Evolutionary conservation across 2,797 vertebrate genomes (phyloP).

Genomic region (Sebastolobus altivelis): DNA sequence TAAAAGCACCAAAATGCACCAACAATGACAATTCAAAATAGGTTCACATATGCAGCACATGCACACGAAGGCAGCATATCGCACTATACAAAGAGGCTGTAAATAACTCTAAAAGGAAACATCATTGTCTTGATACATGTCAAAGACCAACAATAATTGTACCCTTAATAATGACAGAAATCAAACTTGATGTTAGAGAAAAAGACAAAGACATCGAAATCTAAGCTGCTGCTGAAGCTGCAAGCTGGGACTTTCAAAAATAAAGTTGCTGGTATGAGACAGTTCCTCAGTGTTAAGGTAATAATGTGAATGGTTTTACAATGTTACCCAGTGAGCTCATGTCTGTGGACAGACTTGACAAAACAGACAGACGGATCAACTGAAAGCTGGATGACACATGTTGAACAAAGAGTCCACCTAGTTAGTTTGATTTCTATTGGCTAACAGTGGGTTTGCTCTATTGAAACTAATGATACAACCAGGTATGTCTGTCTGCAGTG

Average conservation of each 20-base stretch:
- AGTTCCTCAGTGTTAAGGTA: background rate
- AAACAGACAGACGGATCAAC: background rate
- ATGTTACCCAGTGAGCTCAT: background rate
- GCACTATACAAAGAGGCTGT: background rate
- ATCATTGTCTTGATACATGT: background rate
- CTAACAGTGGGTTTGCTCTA: background rate
- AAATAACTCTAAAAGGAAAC: background rate
- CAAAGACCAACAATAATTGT: background rate
- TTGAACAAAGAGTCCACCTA: no score
- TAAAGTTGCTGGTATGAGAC: background rate
- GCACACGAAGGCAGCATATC: slow-evolving; percentile 2
- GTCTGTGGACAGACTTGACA: background rate
- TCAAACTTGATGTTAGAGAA: background rate
- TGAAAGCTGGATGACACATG: background rate
- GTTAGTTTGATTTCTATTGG: background rate
- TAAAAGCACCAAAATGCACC: background rate
- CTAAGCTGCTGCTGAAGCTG: slow-evolving; percentile 5
- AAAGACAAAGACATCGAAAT: background rate
- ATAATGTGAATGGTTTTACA: background rate
- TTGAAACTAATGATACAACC: background rate
- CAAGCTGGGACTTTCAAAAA: background rate
- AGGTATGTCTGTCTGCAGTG: background rate
- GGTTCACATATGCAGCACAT: background rate
- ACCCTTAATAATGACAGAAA: slow-evolving; percentile 1
- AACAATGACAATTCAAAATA: background rate